These are phyloP conservation scores for Exephanes ischioxanthus DNA, from an alignment of 2,888 invertebrate species.

Conservation along the genomic window DNA sequence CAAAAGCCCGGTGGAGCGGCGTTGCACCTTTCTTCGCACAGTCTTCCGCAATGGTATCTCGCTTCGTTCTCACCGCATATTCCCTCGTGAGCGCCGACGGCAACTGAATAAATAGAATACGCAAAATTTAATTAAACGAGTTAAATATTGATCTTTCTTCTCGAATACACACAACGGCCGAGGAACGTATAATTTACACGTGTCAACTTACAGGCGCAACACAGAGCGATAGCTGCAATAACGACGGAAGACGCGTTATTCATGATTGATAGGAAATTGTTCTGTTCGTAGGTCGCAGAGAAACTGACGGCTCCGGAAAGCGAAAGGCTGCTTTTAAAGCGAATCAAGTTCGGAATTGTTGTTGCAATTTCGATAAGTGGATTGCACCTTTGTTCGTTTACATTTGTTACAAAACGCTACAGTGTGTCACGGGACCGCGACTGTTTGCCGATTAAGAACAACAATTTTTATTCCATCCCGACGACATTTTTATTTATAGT, in stretches of 20 bases:
- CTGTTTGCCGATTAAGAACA: too few species aligned
- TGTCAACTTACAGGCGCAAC: neutral
- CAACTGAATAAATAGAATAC: constrained; percentile 5
- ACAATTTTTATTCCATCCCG: too few species aligned
- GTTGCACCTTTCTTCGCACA: constrained; percentile 58
- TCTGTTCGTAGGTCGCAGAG: neutral
- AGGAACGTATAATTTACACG: neutral
- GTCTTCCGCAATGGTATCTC: constrained; percentile 23
- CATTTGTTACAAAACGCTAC: neutral
- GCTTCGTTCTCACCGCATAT: constrained; percentile 38
- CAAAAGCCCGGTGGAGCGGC: constrained; percentile 8
- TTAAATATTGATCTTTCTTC: constrained; percentile 3
- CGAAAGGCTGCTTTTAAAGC: neutral
- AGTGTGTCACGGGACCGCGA: neutral
- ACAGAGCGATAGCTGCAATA: neutral
- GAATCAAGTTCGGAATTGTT: neutral
- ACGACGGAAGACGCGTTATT: neutral
- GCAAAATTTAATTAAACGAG: neutral
- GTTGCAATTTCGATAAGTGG: neutral
- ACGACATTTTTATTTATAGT: too few species aligned
- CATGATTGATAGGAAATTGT: constrained; percentile 2
- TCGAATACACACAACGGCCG: neutral
- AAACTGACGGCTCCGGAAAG: neutral
- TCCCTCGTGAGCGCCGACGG: neutral
- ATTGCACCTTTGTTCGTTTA: too few species aligned